These are phyloP conservation scores for Colinus virginianus DNA, from an alignment of 2,113 vertebrate genomes.

Conservation along the genomic window DNA sequence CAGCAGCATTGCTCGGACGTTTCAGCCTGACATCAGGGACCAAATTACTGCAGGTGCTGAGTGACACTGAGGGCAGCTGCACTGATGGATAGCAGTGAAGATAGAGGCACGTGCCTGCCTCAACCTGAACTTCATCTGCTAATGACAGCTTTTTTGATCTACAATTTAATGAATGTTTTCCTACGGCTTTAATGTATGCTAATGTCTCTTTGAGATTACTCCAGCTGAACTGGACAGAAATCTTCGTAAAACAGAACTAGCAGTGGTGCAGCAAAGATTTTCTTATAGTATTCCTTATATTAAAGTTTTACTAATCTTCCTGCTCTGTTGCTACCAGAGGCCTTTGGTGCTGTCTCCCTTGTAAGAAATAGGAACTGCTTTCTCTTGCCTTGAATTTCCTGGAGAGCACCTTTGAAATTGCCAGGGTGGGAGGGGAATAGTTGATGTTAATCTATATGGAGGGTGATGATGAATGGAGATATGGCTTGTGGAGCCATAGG, in stretches of 20 bases:
- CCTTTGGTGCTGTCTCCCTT: neutral
- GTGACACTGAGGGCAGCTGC: neutral
- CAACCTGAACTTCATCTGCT: neutral
- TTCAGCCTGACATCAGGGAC: neutral
- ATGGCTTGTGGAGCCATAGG: accelerated
- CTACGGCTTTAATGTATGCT: neutral
- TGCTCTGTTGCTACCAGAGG: neutral
- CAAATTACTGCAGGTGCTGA: neutral
- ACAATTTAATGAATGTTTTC: neutral
- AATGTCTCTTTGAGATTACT: neutral
- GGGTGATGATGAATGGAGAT: neutral
- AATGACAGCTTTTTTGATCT: neutral
- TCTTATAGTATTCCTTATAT: neutral
- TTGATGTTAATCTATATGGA: neutral
- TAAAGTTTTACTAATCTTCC: neutral
- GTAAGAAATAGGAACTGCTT: neutral
- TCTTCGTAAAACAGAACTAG: neutral
- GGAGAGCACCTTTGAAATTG: neutral
- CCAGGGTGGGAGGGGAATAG: neutral
- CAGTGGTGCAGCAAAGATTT: neutral
- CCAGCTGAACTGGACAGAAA: neutral
- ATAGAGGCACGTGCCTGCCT: neutral
- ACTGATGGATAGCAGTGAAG: neutral
- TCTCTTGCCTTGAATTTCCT: neutral
- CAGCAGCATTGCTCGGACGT: neutral